phyloP scores from a whole-genome alignment of 2,888 invertebrate genomes.

The Trachelus tabidus region DNA sequence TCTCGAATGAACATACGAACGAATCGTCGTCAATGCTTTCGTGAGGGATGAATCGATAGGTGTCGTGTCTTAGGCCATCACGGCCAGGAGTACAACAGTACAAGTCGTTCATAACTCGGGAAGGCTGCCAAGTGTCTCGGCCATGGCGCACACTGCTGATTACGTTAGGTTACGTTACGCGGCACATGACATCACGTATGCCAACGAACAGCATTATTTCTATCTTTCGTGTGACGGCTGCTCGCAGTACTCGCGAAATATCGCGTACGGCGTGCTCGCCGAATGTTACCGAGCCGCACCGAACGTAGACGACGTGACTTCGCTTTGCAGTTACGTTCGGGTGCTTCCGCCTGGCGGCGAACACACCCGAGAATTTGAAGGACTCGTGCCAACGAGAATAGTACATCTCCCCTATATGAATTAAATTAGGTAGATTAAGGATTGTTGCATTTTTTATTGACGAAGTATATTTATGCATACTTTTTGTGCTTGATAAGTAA shows the following conservation, averaged over 20 bases:
- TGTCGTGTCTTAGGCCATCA: not conserved
- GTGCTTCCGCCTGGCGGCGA: not conserved
- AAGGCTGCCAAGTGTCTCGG: constrained; percentile 1
- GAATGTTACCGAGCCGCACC: constrained; percentile 23
- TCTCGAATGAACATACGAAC: not conserved
- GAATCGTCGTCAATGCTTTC: not conserved
- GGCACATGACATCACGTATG: constrained; percentile 8
- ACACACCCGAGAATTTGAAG: not conserved
- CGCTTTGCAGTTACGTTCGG: not conserved
- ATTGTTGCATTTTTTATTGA: not conserved
- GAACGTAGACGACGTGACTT: constrained; percentile 17
- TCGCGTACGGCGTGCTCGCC: constrained; percentile 29
- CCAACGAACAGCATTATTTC: constrained; percentile 25
- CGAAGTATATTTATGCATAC: not conserved
- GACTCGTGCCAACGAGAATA: not conserved
- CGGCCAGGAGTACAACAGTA: not conserved
- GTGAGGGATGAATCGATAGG: constrained; percentile 27
- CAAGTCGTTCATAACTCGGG: constrained; percentile 16
- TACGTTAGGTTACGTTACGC: not conserved
- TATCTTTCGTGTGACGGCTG: not conserved
- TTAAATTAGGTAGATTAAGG: not conserved
- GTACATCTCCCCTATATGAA: no score
- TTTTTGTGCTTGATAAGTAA: not conserved
- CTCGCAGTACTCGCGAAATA: constrained; percentile 25
- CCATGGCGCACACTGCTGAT: constrained; percentile 1